Percentiles rank a stretch among this genome's conserved stretches.
Evolutionary conservation across 2,888 invertebrate genomes (phyloP).

Genomic region (Euphydryas editha): DNA sequence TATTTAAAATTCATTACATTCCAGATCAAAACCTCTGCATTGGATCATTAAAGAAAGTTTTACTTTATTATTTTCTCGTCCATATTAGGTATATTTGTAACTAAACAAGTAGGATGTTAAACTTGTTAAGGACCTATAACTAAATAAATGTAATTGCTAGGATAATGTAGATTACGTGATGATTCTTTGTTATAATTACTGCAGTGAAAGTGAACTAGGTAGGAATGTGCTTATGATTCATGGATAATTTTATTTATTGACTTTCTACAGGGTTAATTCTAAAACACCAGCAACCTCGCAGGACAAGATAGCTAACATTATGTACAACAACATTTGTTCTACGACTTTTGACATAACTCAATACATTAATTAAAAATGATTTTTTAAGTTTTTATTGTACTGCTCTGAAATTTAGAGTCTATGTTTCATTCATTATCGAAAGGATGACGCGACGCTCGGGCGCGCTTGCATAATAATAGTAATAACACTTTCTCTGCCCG

Average conservation of each 20-base stretch:
- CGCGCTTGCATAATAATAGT: too few species aligned
- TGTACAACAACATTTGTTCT: too few species aligned
- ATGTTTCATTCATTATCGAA: too few species aligned
- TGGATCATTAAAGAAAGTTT: background rate
- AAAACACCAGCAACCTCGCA: too few species aligned
- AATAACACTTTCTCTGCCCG: too few species aligned
- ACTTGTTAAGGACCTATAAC: slow-evolving; percentile 4
- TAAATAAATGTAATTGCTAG: slow-evolving; percentile 17
- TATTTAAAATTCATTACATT: background rate
- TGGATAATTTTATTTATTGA: slow-evolving; percentile 37
- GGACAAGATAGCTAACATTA: too few species aligned
- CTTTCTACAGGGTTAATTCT: slow-evolving; percentile 35
- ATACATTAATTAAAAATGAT: too few species aligned
- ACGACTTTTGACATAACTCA: too few species aligned
- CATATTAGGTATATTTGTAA: background rate
- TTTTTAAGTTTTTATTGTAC: too few species aligned
- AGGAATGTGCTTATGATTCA: slow-evolving; percentile 32
- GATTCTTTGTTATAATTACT: slow-evolving; percentile 18
- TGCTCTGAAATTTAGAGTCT: too few species aligned
- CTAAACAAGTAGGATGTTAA: background rate
- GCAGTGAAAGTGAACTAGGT: slow-evolving; percentile 33
- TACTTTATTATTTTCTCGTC: background rate
- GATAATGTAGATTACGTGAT: slow-evolving; percentile 31
- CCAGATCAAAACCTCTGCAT: background rate
- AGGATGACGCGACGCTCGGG: too few species aligned